Base-by-base conservation (phyloP, 2,888 invertebrate genomes). In the Apamea crenata region DNA sequence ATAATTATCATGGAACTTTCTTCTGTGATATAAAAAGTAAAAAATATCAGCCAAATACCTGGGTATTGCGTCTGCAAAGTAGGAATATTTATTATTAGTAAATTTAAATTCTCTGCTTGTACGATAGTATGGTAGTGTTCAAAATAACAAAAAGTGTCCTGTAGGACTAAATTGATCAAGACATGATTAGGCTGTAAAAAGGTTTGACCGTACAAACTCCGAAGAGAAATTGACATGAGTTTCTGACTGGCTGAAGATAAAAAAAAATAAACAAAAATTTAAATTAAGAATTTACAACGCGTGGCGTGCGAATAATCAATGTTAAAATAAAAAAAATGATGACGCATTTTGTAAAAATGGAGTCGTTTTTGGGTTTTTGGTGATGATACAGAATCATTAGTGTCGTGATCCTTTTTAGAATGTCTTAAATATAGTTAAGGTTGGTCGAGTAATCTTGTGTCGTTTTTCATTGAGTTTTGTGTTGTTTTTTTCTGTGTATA, bases 341-440 rank as follows among this genome's bases (percentile, higher is more conserved):
- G 40, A 10, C 16, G 16, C 25, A 68, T 50, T 78, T 78, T 59
- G 18, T 50, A n/a, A 67, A 68, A 78, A 47, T 21, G 25, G 21
- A 18, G 10, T 56, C 12, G 5, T 47, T 66, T 47, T 47, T 47
- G 7, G 5, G 3, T 29, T 67, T 66, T 67, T 21, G 2, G 8
- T 21, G 29, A 18, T 63, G 18, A 0, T 50, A 21, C 29, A 63
- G 8, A 50, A 63, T 63, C 40, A 25, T 63, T 75, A 29, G 5
- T 61, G 29, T 59, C 29, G 18, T 63, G 21, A 76, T 18, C 2
- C 2, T 40, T 65, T 61, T 40, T 29, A 53, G 1, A 63, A 50
- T 47, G 21, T 61, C 21, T 2, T 40, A 18, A 40, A 44, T 63
- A 29, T 77, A 3, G 25, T 14, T 32, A n/a, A 2, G 12, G n/a